Conservation (phyloP, 2,113 vertebrate species). For the Climacteris rufus region DNA sequence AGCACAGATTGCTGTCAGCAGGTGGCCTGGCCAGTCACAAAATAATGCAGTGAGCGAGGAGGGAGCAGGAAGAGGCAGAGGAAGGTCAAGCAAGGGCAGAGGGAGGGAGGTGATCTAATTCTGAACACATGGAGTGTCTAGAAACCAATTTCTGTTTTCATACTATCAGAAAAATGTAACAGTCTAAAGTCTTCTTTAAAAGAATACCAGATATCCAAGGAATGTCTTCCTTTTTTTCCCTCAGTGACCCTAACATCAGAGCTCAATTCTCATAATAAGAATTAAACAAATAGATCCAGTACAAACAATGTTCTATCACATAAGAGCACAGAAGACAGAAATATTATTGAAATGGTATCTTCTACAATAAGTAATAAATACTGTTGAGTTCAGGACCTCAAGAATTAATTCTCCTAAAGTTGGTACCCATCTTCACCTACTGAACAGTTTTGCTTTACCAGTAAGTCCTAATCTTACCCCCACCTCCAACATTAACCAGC, state of each 20-base stretch:
- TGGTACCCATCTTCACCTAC: neutral
- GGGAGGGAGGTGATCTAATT: neutral
- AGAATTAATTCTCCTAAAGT: neutral
- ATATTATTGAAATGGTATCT: neutral
- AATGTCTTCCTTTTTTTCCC: neutral
- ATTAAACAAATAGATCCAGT: neutral
- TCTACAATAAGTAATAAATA: neutral
- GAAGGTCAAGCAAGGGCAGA: neutral
- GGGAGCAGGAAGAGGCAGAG: neutral
- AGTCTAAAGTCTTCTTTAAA: neutral
- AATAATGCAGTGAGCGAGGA: neutral
- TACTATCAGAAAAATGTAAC: rapidly evolving
- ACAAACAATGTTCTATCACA: neutral
- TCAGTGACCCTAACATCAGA: neutral
- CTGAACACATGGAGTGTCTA: neutral
- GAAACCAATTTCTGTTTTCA: neutral
- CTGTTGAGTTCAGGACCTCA: neutral
- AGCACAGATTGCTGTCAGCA: conserved; percentile 5
- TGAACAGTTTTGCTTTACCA: neutral
- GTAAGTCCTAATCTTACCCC: neutral
- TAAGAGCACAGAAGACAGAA: neutral
- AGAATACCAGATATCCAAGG: neutral
- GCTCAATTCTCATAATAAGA: neutral
- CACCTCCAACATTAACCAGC: rapidly evolving
- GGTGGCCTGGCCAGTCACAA: neutral